Evolutionary conservation across 2,113 vertebrate species (phyloP).

Genomic region (Parotia lawesii): DNA sequence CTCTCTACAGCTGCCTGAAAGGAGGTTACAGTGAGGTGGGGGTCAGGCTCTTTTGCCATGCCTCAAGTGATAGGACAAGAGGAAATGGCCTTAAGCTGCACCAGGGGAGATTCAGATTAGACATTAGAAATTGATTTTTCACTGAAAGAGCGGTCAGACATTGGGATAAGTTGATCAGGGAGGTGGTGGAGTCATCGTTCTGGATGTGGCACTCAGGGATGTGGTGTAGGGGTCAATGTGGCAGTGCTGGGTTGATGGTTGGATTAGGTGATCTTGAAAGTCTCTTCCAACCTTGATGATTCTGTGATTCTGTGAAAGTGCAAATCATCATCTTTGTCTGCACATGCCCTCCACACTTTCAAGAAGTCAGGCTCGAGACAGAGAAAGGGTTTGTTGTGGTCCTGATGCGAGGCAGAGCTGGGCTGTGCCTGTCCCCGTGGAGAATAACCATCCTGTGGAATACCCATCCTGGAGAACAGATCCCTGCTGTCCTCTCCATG

Average conservation of each 20-base stretch:
- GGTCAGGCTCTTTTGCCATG: background rate
- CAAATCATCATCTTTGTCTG: background rate
- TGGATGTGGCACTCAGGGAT: background rate
- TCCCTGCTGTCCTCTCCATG: rapidly evolving
- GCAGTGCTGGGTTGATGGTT: background rate
- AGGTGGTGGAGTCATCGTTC: background rate
- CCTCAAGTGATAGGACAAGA: background rate
- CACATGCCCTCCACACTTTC: background rate
- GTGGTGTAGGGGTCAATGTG: background rate
- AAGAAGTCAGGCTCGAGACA: background rate
- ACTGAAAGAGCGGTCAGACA: background rate
- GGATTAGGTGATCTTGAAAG: background rate
- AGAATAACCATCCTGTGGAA: background rate
- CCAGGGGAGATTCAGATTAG: background rate
- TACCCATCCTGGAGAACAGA: rapidly evolving
- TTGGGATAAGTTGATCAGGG: background rate
- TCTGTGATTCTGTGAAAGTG: background rate
- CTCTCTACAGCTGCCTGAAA: background rate
- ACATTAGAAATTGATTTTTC: background rate
- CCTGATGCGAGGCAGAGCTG: background rate
- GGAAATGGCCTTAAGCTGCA: background rate
- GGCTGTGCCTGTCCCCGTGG: background rate
- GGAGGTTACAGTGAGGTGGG: background rate
- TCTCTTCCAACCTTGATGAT: background rate
- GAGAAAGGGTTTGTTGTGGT: background rate